These are phyloP conservation scores for Tetragonula carbonaria DNA, from an alignment of 2,888 invertebrate species.

Conservation along the genomic window DNA sequence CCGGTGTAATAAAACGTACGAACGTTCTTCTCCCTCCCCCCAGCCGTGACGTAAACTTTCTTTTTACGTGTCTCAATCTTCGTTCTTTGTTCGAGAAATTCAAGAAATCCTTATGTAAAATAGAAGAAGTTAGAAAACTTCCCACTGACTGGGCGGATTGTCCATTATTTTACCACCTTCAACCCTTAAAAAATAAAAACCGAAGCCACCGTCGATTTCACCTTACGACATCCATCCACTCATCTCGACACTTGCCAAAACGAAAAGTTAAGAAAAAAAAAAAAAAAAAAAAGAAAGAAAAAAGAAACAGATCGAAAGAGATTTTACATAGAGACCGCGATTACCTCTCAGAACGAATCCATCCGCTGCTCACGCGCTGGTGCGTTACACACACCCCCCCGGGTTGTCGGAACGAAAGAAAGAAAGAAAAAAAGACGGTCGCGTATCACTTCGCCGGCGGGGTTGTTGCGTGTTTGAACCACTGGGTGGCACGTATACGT, in stretches of 20 bases:
- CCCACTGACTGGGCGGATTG: too few species aligned
- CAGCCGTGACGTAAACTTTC: slow-evolving; percentile 14
- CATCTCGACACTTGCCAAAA: background rate
- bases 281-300: background rate
- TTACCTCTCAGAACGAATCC: slow-evolving; percentile 59
- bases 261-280: too few species aligned
- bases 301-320: background rate
- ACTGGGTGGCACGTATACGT: slow-evolving; percentile 33
- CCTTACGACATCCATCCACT: background rate
- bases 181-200: too few species aligned
- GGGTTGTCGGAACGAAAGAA: too few species aligned
- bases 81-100: too few species aligned
- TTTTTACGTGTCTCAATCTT: too few species aligned
- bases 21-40: slow-evolving; percentile 10
- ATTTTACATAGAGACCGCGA: background rate
- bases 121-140: too few species aligned
- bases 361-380: slow-evolving; percentile 25
- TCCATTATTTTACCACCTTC: too few species aligned
- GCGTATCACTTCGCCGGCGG: slow-evolving; percentile 6
- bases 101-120: too few species aligned
- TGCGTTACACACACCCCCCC: slow-evolving; percentile 13
- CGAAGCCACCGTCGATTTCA: background rate
- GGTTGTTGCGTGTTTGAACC: slow-evolving; percentile 14
- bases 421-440: background rate
- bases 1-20: slow-evolving; percentile 41